Conservation (phyloP, 1,140 invertebrate species). For the Musca domestica region DNA sequence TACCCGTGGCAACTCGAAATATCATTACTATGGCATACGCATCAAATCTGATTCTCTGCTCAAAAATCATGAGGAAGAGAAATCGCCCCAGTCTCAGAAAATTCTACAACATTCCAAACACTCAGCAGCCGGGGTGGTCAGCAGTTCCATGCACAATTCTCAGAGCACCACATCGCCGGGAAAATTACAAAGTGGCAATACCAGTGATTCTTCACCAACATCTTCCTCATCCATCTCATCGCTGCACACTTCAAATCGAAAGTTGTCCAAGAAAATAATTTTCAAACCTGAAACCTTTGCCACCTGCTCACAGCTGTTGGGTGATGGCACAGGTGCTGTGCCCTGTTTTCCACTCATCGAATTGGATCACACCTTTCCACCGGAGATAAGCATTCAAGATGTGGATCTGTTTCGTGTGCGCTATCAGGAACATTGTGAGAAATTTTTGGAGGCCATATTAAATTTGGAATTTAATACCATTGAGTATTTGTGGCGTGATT, state of each 20-base stretch:
- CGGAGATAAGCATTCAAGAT: constrained; percentile 74
- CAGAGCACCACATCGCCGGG: constrained; percentile 36
- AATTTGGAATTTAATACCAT: constrained; percentile 87
- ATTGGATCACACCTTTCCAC: constrained; percentile 65
- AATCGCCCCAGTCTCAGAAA: constrained; percentile 31
- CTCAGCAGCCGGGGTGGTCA: too few species aligned
- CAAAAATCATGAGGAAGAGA: constrained; percentile 59
- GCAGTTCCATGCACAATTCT: constrained; percentile 15
- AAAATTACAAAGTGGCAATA: too few species aligned
- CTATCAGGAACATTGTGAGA: constrained; percentile 89
- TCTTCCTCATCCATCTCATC: too few species aligned
- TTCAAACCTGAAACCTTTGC: constrained; percentile 52
- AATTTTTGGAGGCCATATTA: constrained; percentile 88
- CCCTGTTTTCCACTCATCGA: constrained; percentile 77
- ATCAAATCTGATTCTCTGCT: constrained; percentile 86
- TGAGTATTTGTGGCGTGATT: constrained; percentile 87
- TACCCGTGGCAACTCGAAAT: constrained; percentile 98
- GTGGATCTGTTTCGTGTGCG: constrained; percentile 75
- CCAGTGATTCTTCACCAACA: too few species aligned
- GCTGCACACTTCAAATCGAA: neutral
- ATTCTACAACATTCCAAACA: neutral
- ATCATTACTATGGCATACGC: constrained; percentile 99
- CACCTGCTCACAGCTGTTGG: constrained; percentile 65
- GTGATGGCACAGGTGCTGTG: constrained; percentile 75
- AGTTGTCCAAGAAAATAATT: constrained; percentile 12